A percentile compares a stretch with the other conserved stretches of the same genome.
These are phyloP conservation scores for Enhydra lutris DNA, from an alignment of 2,113 vertebrate species.

Conservation along the genomic window DNA sequence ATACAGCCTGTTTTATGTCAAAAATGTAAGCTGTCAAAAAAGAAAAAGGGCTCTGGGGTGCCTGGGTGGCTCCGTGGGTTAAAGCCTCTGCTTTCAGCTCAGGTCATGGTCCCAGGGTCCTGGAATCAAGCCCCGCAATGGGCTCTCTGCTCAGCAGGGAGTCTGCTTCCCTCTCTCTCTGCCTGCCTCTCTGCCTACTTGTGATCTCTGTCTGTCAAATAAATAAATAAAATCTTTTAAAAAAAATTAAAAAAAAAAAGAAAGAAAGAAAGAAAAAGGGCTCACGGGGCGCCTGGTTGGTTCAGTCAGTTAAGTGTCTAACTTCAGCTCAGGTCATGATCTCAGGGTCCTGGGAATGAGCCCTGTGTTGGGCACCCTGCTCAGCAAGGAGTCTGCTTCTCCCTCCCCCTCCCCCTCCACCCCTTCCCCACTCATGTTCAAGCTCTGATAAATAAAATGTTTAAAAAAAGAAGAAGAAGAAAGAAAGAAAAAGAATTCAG, in stretches of 20 bases:
- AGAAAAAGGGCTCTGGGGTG: neutral
- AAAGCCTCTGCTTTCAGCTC: neutral
- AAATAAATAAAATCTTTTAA: neutral
- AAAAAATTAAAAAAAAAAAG: neutral
- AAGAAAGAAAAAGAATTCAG: neutral
- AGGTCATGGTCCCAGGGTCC: neutral
- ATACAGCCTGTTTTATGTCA: neutral
- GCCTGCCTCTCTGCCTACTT: too few relatives aligned
- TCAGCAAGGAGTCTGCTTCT: neutral
- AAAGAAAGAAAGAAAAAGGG: neutral
- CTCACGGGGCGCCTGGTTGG: too few relatives aligned
- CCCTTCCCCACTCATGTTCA: too few relatives aligned
- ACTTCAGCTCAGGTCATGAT: neutral
- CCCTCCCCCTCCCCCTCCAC: too few relatives aligned
- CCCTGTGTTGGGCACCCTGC: neutral
- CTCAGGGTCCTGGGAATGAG: neutral
- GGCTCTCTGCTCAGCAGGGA: neutral
- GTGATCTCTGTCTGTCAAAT: too few relatives aligned
- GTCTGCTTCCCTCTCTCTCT: neutral
- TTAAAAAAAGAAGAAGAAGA: neutral
- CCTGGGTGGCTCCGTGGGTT: neutral
- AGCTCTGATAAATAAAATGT: neutral
- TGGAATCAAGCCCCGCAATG: neutral
- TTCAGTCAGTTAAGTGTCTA: too few relatives aligned
- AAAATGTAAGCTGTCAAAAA: neutral